Percentiles rank a stretch among this genome's conserved stretches.
phyloP scores from a whole-genome alignment of 2,888 invertebrate species.

The Pyrochroa serraticornis region DNA sequence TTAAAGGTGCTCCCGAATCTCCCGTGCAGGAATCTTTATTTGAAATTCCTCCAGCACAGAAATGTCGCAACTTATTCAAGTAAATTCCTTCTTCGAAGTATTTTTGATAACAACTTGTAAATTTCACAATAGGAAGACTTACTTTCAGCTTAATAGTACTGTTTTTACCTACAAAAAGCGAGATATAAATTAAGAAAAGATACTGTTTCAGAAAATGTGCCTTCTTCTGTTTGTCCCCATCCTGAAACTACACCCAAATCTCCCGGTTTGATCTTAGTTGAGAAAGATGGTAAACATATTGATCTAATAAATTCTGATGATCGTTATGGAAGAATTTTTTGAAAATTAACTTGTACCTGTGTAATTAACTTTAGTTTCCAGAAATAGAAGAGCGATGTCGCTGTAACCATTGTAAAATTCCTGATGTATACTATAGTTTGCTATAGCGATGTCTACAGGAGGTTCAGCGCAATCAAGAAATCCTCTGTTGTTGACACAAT shows the following conservation, averaged over 20 bases:
- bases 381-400: slow-evolving; percentile 58
- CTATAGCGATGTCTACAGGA: slow-evolving; percentile 50
- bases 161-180: background rate
- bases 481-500: slow-evolving; percentile 53
- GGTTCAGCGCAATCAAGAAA: slow-evolving; percentile 54
- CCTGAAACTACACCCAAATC: slow-evolving; percentile 8
- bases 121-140: background rate
- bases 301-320: slow-evolving; percentile 22
- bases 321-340: slow-evolving; percentile 33
- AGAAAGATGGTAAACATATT: slow-evolving; percentile 19
- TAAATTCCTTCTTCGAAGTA: background rate
- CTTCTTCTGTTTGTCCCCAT: slow-evolving; percentile 25
- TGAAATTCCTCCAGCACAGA: background rate
- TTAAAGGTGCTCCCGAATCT: background rate
- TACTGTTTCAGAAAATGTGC: slow-evolving; percentile 5
- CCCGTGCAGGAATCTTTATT: background rate
- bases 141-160: slow-evolving; percentile 4
- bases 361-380: slow-evolving; percentile 49
- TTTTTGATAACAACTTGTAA: background rate
- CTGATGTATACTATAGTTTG: slow-evolving; percentile 52
- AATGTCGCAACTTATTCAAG: background rate
- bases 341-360: slow-evolving; percentile 53
- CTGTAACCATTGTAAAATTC: slow-evolving; percentile 52
- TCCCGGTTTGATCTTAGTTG: background rate
- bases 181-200: slow-evolving; percentile 2